A percentile compares a stretch with the other conserved stretches of the same genome.
Conservation (phyloP, 2,113 vertebrate genomes). For the Marmota monax region DNA sequence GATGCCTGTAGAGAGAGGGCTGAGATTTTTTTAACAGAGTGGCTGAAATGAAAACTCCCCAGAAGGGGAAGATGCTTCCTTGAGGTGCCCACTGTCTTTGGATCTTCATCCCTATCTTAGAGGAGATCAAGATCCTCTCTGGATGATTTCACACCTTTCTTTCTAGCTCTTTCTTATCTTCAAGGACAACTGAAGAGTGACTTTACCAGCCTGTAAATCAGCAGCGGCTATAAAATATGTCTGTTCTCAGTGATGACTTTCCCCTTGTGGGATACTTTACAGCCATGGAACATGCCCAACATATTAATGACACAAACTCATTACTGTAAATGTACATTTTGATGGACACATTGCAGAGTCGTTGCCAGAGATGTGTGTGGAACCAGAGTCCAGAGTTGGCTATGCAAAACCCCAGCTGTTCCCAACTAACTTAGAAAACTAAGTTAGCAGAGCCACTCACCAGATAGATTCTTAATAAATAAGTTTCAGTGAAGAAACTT, state of each 20-base stretch:
- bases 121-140: neutral
- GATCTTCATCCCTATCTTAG: neutral
- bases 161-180: conserved; percentile 56
- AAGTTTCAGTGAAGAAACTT: neutral
- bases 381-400: neutral
- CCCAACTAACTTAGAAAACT: neutral
- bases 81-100: neutral
- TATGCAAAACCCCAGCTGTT: neutral
- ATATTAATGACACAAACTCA: conserved; percentile 86
- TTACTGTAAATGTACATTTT: conserved; percentile 85
- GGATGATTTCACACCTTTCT: neutral
- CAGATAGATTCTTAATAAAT: conserved; percentile 19
- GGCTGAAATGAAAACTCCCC: neutral
- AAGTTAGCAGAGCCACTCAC: neutral
- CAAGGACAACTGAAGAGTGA: conserved; percentile 84
- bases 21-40: neutral
- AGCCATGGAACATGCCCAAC: conserved; percentile 85
- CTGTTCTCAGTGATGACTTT: conserved; percentile 82
- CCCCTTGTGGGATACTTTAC: conserved; percentile 83
- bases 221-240: conserved; percentile 81
- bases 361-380: neutral
- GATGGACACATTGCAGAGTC: conserved; percentile 40
- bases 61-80: neutral
- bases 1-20: neutral
- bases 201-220: conserved; percentile 86